Evolutionary conservation across 30 jellyfish, hydroid and myxozoan species (phyloP).

Genomic region (Haliclystus octoradiatus): DNA sequence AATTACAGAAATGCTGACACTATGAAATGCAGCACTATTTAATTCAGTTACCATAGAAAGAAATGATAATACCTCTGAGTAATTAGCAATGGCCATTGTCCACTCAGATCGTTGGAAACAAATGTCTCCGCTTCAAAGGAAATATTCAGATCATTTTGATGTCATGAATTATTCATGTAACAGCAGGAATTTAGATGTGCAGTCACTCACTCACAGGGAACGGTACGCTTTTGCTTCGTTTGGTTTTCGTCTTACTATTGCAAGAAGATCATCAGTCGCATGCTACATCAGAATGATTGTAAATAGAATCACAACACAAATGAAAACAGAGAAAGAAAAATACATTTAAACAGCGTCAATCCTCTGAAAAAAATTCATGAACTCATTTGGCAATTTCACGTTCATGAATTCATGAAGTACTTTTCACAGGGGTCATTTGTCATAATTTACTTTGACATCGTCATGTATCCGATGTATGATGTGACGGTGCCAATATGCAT

Average conservation of each 20-base stretch:
- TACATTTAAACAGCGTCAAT: too few relatives aligned
- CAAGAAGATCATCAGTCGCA: slow-evolving; percentile 62
- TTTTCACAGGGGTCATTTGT: too few relatives aligned
- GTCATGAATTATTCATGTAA: too few relatives aligned
- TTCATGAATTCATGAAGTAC: too few relatives aligned
- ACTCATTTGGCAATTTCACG: too few relatives aligned
- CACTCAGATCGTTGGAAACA: slow-evolving; percentile 48
- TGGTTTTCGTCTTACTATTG: slow-evolving; percentile 25
- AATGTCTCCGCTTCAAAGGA: slow-evolving; percentile 49
- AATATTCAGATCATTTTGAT: too few relatives aligned
- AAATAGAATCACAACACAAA: too few relatives aligned
- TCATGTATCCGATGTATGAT: slow-evolving; percentile 41
- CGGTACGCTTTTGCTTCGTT: slow-evolving; percentile 51
- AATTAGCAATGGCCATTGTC: slow-evolving; percentile 60
- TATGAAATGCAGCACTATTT: too few relatives aligned
- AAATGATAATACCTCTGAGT: slow-evolving; percentile 31
- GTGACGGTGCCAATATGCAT: slow-evolving; percentile 94
- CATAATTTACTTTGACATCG: slow-evolving; percentile 58
- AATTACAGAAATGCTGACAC: too few relatives aligned
- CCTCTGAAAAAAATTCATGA: too few relatives aligned
- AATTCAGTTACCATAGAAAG: too few relatives aligned
- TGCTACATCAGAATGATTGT: slow-evolving; percentile 14
- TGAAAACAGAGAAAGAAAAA: not conserved
- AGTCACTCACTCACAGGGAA: slow-evolving; percentile 32
- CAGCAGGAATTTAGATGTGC: too few relatives aligned